Percentiles rank a stretch among this genome's conserved stretches.
These are phyloP conservation scores for Labia minor DNA, from an alignment of 2,888 invertebrate genomes.

Conservation along the genomic window DNA sequence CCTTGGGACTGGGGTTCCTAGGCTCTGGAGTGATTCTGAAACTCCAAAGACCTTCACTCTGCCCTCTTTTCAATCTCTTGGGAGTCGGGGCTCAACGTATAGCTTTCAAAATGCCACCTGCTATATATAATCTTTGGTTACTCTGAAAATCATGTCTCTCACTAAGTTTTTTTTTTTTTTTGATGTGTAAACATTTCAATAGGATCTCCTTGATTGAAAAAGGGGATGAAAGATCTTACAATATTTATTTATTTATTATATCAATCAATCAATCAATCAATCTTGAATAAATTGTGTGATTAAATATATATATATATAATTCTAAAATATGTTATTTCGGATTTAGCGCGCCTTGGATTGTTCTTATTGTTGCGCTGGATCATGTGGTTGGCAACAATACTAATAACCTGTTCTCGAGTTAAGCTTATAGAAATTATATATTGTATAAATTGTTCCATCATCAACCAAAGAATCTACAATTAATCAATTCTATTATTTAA, in stretches of 20 bases:
- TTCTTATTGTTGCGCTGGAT: too few relatives aligned
- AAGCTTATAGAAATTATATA: too few relatives aligned
- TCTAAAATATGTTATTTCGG: too few relatives aligned
- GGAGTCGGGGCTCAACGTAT: neutral
- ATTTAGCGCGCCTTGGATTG: too few relatives aligned
- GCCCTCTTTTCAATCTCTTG: neutral
- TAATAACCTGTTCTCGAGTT: too few relatives aligned
- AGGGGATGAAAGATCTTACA: neutral
- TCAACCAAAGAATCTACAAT: too few relatives aligned
- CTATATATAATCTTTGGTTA: neutral
- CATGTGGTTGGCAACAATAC: too few relatives aligned
- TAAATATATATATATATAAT: too few relatives aligned
- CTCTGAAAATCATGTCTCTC: neutral
- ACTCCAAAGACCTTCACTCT: neutral
- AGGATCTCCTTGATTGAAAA: neutral
- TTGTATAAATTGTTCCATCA: too few relatives aligned
- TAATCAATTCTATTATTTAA: too few relatives aligned
- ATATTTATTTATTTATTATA: neutral
- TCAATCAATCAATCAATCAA: too few relatives aligned
- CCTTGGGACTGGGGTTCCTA: neutral
- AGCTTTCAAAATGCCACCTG: conserved; percentile 7
- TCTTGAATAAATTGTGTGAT: too few relatives aligned
- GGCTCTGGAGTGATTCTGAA: neutral
- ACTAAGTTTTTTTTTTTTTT: neutral
- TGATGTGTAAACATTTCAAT: neutral